phyloP scores from a whole-genome alignment of 2,888 invertebrate species.

The Dolomedes plantarius region DNA sequence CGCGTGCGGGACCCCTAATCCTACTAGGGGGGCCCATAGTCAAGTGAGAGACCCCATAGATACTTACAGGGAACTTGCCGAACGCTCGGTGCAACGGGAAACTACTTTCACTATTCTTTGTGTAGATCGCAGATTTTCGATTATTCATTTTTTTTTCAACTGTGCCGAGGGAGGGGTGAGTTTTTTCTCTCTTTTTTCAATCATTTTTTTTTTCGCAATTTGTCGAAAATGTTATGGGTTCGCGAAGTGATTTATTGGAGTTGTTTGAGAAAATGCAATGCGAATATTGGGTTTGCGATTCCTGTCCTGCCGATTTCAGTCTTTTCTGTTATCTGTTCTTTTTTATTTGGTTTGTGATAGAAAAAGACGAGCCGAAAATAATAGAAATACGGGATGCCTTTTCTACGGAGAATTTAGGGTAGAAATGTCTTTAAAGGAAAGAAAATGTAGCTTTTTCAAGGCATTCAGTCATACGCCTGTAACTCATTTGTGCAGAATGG shows the following conservation, averaged over 20 bases:
- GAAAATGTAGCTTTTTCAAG: too few relatives aligned
- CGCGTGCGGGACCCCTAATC: slow-evolving; percentile 57
- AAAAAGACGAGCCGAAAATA: too few relatives aligned
- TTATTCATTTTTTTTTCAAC: slow-evolving; percentile 24
- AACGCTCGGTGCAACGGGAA: slow-evolving; percentile 48
- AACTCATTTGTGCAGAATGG: too few relatives aligned
- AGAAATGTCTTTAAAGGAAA: too few relatives aligned
- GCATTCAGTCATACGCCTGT: too few relatives aligned
- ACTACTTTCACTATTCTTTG: slow-evolving; percentile 38
- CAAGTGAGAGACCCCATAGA: slow-evolving; percentile 61
- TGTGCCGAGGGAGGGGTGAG: not conserved
- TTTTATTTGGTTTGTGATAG: too few relatives aligned
- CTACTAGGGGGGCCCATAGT: slow-evolving; percentile 56
- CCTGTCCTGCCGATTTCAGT: not conserved
- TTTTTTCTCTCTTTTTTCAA: slow-evolving; percentile 34
- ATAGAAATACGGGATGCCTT: too few relatives aligned
- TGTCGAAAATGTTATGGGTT: slow-evolving; percentile 55
- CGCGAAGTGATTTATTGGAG: slow-evolving; percentile 61
- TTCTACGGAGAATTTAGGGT: too few relatives aligned
- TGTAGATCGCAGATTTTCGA: not conserved
- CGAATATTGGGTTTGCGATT: not conserved
- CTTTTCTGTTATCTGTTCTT: too few relatives aligned
- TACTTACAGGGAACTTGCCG: slow-evolving; percentile 54
- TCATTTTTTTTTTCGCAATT: slow-evolving; percentile 59
- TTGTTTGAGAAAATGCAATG: not conserved